Conservation (phyloP, 2,113 vertebrate genomes). For the Toxotes chatareus region DNA sequence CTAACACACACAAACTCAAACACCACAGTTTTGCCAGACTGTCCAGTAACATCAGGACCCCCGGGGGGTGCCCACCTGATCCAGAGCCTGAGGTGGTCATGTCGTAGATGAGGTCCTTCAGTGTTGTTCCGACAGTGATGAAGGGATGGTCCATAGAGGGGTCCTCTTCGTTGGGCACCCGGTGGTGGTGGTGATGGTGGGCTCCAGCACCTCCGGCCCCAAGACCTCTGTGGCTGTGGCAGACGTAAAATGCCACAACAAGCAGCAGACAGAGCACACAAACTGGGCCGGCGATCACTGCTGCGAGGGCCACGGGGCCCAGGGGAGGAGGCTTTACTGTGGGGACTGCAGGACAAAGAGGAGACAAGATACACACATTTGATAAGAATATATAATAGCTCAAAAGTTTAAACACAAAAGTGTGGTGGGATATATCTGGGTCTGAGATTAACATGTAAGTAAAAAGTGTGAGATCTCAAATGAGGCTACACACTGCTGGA, state of each 20-base stretch:
- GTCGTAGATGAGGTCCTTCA: slow-evolving; percentile 99
- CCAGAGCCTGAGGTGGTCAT: slow-evolving; percentile 98
- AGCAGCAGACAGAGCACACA: slow-evolving; percentile 95
- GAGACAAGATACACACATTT: background rate
- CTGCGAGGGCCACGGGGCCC: slow-evolving; percentile 94
- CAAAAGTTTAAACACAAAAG: background rate
- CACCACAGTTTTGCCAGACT: background rate
- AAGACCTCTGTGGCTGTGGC: slow-evolving; percentile 88
- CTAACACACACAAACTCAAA: too few species aligned
- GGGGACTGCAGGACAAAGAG: slow-evolving; percentile 46
- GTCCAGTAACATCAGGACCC: background rate
- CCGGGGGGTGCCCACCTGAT: slow-evolving; percentile 72
- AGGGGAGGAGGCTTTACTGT: slow-evolving; percentile 79
- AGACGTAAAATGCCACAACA: slow-evolving; percentile 93
- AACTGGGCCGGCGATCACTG: slow-evolving; percentile 94
- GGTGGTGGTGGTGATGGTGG: slow-evolving; percentile 95
- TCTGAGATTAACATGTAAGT: background rate
- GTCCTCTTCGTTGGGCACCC: slow-evolving; percentile 97
- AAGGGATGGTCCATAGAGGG: slow-evolving; percentile 95
- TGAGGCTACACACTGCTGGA: background rate
- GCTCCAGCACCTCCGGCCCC: slow-evolving; percentile 84
- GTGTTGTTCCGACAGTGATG: slow-evolving; percentile 94
- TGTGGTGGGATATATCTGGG: background rate
- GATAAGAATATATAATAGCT: background rate
- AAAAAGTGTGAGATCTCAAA: background rate